phyloP scores from a whole-genome alignment of 1,140 invertebrate species.

The Amyelois transitella region DNA sequence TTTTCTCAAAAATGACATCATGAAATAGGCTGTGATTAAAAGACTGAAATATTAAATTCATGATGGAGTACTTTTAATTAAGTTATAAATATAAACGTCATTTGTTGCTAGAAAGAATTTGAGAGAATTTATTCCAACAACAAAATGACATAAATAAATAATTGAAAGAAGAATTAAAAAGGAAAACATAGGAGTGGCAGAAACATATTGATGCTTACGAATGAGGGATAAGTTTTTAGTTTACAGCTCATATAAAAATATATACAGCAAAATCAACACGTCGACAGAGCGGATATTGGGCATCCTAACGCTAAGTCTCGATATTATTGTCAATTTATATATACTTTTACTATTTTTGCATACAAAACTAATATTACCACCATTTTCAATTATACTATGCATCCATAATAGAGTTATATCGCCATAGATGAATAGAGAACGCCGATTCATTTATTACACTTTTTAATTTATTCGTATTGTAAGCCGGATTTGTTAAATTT shows the following conservation, averaged over 20 bases:
- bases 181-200: slow-evolving; percentile 44
- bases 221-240: slow-evolving; percentile 64
- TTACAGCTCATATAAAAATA: slow-evolving; percentile 51
- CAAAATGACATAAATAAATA: slow-evolving; percentile 22
- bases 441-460: slow-evolving; percentile 55
- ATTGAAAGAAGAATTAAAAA: slow-evolving; percentile 15
- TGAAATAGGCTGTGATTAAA: slow-evolving; percentile 13
- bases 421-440: slow-evolving; percentile 46
- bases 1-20: slow-evolving; percentile 22
- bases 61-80: slow-evolving; percentile 26
- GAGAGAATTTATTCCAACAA: slow-evolving; percentile 18
- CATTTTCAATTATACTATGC: slow-evolving; percentile 57
- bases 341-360: slow-evolving; percentile 64
- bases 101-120: slow-evolving; percentile 6
- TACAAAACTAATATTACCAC: slow-evolving; percentile 62
- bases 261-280: slow-evolving; percentile 55
- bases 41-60: slow-evolving; percentile 18
- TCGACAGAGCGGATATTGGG: slow-evolving; percentile 68
- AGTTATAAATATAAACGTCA: not conserved
- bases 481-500: slow-evolving; percentile 42
- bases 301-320: slow-evolving; percentile 70
- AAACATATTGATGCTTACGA: slow-evolving; percentile 38
- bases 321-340: slow-evolving; percentile 60
- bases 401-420: slow-evolving; percentile 50
- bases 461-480: slow-evolving; percentile 49